Conservation (phyloP, 2,888 invertebrate species). For the Melinaea marsaeus region DNA sequence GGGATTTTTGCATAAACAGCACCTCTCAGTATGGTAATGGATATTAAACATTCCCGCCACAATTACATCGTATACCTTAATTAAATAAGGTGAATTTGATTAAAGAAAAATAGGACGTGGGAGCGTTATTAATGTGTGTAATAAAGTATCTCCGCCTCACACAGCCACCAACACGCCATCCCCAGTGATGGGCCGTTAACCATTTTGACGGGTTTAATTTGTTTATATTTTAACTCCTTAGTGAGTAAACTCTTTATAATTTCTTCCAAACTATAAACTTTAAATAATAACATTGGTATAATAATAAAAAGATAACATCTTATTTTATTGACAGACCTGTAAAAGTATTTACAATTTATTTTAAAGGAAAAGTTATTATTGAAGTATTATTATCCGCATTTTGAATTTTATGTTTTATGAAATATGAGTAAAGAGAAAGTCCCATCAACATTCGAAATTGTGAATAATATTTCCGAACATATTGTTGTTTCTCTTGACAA, state of each 20-base stretch:
- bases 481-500: conserved; percentile 9
- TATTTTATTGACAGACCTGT: no score
- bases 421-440: no score
- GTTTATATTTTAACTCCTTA: conserved; percentile 37
- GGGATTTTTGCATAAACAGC: no score
- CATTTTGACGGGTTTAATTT: conserved; percentile 46
- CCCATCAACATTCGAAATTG: conserved; percentile 3
- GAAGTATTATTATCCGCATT: no score
- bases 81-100: conserved; percentile 38
- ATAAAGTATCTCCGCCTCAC: conserved; percentile 34
- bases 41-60: no score
- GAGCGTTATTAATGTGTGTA: conserved; percentile 39
- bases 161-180: conserved; percentile 35
- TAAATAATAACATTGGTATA: no score
- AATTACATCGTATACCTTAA: conserved; percentile 20
- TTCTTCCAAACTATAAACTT: no score
- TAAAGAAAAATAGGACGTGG: conserved; percentile 43
- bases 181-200: conserved; percentile 38
- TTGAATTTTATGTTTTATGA: no score
- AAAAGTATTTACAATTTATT: no score
- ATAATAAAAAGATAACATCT: no score
- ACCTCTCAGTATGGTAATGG: no score
- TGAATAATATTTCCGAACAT: conserved; percentile 11
- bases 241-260: conserved; percentile 21
- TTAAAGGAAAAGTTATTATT: no score